Conservation (phyloP, 2,113 vertebrate species). For the Nycticryphes semicollaris region DNA sequence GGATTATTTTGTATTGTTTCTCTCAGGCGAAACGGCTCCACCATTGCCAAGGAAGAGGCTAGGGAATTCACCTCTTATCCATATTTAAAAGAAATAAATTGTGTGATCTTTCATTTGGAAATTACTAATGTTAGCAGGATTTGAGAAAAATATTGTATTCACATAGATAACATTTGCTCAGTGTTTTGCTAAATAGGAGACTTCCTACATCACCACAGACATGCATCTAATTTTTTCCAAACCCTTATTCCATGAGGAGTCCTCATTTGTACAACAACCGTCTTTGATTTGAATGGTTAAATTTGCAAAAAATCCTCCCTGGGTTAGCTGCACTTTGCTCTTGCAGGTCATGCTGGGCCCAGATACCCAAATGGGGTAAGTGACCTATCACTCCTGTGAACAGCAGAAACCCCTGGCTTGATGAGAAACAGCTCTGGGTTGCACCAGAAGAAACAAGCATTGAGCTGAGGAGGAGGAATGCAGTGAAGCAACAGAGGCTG, state of each 20-base stretch:
- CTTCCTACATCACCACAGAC: rapidly evolving
- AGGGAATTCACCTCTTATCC: background rate
- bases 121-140: background rate
- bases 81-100: background rate
- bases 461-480: background rate
- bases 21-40: slow-evolving; percentile 4
- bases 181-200: background rate
- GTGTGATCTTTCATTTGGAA: background rate
- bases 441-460: background rate
- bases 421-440: background rate
- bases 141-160: background rate
- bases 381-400: background rate
- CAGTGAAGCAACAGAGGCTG: background rate
- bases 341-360: background rate
- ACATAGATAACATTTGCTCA: background rate
- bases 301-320: background rate
- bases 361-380: background rate
- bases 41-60: background rate
- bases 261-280: background rate
- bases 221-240: background rate
- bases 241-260: background rate
- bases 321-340: background rate
- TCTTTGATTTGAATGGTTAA: background rate
- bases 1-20: background rate
- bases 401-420: background rate